Percentiles rank a stretch among this genome's conserved stretches.
phyloP scores from a whole-genome alignment of 2,113 vertebrate genomes.

The Nesogale talazaci region DNA sequence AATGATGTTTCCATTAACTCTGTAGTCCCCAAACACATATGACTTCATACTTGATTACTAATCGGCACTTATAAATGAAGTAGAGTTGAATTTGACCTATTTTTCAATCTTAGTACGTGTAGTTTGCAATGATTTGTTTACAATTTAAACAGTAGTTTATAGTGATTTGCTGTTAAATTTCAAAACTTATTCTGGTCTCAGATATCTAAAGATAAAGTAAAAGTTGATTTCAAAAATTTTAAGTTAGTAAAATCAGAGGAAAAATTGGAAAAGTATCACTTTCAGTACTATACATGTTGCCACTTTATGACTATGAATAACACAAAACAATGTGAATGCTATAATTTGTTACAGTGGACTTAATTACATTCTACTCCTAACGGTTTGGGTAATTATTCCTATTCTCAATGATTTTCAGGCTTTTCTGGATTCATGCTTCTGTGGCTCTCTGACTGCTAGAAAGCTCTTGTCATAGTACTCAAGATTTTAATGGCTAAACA shows the following conservation, averaged over 20 bases:
- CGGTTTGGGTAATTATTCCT: background rate
- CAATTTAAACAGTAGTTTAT: conserved; percentile 1
- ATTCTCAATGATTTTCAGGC: background rate
- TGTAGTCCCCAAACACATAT: background rate
- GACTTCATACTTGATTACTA: conserved; percentile 43
- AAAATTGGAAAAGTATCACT: background rate
- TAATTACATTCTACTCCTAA: conserved; percentile 12
- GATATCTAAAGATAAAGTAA: conserved; percentile 43
- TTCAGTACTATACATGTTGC: conserved; percentile 36
- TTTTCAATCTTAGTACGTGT: no score
- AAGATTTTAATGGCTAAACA: conserved; percentile 48
- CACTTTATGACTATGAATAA: conserved; percentile 37
- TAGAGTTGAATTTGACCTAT: no score
- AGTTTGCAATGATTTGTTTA: background rate
- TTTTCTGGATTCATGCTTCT: conserved; percentile 39
- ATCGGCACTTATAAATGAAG: no score
- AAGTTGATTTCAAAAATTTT: background rate
- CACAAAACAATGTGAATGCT: conserved; percentile 9
- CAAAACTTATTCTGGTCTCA: conserved; percentile 54
- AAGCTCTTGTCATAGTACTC: conserved; percentile 17
- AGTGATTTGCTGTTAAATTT: conserved; percentile 11
- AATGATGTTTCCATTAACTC: no score
- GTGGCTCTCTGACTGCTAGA: background rate
- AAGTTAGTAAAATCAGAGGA: conserved; percentile 52
- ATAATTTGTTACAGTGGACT: background rate